A percentile compares a stretch with the other conserved stretches of the same genome.
phyloP scores from a whole-genome alignment of 2,113 vertebrate genomes.

The Prionailurus viverrinus region DNA sequence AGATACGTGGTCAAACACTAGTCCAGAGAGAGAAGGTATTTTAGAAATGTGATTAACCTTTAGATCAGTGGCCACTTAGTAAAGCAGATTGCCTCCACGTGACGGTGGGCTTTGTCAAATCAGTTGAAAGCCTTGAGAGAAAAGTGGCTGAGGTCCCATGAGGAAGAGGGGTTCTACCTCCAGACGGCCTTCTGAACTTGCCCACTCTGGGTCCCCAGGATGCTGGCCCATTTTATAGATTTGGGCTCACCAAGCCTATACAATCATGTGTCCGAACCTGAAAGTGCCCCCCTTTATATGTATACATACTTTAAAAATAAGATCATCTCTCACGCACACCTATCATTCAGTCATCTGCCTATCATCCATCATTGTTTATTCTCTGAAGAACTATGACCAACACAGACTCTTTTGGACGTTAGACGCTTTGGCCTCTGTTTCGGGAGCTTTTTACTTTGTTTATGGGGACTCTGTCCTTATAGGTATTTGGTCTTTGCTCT shows the following conservation, averaged over 20 bases:
- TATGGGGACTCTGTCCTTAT: background rate
- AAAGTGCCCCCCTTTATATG: background rate
- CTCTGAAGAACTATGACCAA: background rate
- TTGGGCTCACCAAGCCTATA: background rate
- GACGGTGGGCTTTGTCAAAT: background rate
- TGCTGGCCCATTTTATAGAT: background rate
- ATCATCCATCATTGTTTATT: accelerated
- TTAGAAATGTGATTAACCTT: background rate
- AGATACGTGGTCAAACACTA: background rate
- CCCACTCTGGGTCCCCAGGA: background rate
- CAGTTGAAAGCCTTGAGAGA: background rate
- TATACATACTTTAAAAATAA: background rate
- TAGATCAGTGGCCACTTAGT: background rate
- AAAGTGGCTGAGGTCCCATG: accelerated
- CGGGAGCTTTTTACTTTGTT: background rate
- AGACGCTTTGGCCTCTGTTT: background rate
- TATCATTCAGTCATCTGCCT: too few relatives aligned
- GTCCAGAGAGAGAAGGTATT: background rate
- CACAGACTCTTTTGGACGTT: background rate
- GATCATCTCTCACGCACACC: background rate
- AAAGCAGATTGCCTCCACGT: background rate
- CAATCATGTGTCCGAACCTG: too few relatives aligned
- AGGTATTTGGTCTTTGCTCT: too few relatives aligned
- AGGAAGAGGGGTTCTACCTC: background rate
- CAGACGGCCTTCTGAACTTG: accelerated